Evolutionary conservation across 37 sponge, comb jelly and placozoan species (phyloP).

Genomic region (Tethya wilhelma): DNA sequence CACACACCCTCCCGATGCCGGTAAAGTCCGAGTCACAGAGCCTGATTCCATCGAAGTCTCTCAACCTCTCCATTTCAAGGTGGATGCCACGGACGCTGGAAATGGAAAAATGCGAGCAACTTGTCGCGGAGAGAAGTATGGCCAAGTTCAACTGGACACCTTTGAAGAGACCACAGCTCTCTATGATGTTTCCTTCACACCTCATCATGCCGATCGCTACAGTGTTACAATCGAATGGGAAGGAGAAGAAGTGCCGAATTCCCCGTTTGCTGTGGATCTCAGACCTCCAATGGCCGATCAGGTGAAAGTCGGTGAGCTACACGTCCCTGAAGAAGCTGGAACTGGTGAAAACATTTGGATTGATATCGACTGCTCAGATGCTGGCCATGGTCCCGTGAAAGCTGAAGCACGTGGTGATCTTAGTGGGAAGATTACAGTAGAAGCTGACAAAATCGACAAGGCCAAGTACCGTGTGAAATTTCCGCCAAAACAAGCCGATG

Average conservation of each 20-base stretch:
- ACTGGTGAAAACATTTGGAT: slow-evolving; percentile 31
- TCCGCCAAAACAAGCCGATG: slow-evolving; percentile 40
- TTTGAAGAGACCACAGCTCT: background rate
- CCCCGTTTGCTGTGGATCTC: slow-evolving; percentile 71
- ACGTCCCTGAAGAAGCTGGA: slow-evolving; percentile 49
- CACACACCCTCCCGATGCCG: slow-evolving; percentile 55
- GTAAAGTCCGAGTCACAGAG: slow-evolving; percentile 47
- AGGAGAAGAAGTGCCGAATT: slow-evolving; percentile 46
- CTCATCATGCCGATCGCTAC: slow-evolving; percentile 51
- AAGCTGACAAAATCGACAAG: slow-evolving; percentile 2
- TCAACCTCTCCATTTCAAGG: slow-evolving; percentile 14
- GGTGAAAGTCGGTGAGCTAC: slow-evolving; percentile 53
- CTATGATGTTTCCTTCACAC: slow-evolving; percentile 48
- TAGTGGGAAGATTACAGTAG: slow-evolving; percentile 19
- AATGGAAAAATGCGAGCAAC: slow-evolving; percentile 47
- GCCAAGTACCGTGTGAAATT: slow-evolving; percentile 42
- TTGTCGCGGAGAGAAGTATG: slow-evolving; percentile 65
- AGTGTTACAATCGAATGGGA: slow-evolving; percentile 62
- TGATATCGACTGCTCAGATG: slow-evolving; percentile 40
- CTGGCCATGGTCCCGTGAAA: slow-evolving; percentile 34
- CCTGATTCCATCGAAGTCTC: slow-evolving; percentile 35
- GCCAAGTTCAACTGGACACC: slow-evolving; percentile 39
- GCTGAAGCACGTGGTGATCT: slow-evolving; percentile 30
- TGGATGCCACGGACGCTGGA: slow-evolving; percentile 74
- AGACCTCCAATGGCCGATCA: slow-evolving; percentile 38